phyloP scores from a whole-genome alignment of 2,888 invertebrate genomes.

The Tetranychus truncatus region DNA sequence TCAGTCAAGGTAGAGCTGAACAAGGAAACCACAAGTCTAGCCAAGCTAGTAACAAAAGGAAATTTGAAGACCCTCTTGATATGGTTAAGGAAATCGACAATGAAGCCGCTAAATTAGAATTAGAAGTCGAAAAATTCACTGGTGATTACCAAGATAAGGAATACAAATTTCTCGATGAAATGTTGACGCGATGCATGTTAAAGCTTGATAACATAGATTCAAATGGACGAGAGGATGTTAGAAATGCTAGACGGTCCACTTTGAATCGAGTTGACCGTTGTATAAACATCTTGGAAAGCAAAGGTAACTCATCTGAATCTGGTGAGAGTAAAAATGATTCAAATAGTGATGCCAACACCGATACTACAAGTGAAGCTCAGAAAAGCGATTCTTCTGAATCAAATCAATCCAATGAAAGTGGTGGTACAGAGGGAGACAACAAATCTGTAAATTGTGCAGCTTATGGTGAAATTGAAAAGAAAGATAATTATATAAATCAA shows the following conservation, averaged over 20 bases:
- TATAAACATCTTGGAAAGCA: too few relatives aligned
- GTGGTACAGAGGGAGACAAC: too few relatives aligned
- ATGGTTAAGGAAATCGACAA: constrained; percentile 41
- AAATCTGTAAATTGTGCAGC: too few relatives aligned
- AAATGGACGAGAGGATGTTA: constrained; percentile 70
- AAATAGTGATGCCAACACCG: too few relatives aligned
- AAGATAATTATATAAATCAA: too few relatives aligned
- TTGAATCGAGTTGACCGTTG: constrained; percentile 50
- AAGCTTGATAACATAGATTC: constrained; percentile 72
- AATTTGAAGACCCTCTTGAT: constrained; percentile 14
- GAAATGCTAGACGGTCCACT: constrained; percentile 65
- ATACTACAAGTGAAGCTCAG: too few relatives aligned
- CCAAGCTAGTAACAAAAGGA: neutral
- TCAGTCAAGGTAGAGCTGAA: too few relatives aligned
- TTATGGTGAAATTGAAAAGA: too few relatives aligned
- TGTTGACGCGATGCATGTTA: constrained; percentile 77
- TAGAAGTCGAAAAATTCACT: constrained; percentile 51
- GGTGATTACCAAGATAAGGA: constrained; percentile 56
- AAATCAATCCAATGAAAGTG: too few relatives aligned
- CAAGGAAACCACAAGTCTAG: neutral
- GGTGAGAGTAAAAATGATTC: too few relatives aligned
- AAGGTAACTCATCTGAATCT: too few relatives aligned
- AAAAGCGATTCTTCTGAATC: too few relatives aligned
- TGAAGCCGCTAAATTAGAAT: constrained; percentile 58
- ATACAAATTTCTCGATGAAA: constrained; percentile 76